Percentiles rank a stretch among this genome's conserved stretches.
phyloP scores from a whole-genome alignment of 2,888 invertebrate genomes.

The Orchesellides sinensis region DNA sequence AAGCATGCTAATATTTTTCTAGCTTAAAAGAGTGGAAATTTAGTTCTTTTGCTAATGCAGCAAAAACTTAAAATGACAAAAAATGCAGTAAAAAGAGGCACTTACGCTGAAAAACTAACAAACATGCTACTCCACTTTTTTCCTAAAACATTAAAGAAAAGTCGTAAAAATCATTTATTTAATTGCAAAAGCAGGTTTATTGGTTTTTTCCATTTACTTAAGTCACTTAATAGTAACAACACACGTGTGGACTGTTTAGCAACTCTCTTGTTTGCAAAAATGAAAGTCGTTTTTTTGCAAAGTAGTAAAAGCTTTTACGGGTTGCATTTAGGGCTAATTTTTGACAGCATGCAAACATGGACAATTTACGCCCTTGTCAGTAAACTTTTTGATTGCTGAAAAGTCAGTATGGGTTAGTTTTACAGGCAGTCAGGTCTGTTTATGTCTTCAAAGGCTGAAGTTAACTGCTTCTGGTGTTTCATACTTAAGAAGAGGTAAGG shows the following conservation, averaged over 20 bases:
- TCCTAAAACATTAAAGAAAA: neutral
- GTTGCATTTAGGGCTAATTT: slow-evolving; percentile 27
- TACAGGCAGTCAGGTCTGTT: too few relatives aligned
- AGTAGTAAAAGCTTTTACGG: slow-evolving; percentile 26
- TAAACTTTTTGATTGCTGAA: neutral
- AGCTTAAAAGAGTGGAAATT: neutral
- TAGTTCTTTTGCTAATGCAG: neutral
- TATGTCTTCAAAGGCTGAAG: too few relatives aligned
- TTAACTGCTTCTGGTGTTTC: too few relatives aligned
- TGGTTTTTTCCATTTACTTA: slow-evolving; percentile 36
- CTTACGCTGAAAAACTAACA: slow-evolving; percentile 49
- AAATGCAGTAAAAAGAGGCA: slow-evolving; percentile 37
- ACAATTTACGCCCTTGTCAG: slow-evolving; percentile 38
- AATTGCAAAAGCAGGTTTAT: slow-evolving; percentile 46
- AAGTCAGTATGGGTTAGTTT: too few relatives aligned
- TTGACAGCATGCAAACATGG: neutral
- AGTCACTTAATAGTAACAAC: neutral
- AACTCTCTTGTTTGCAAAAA: slow-evolving; percentile 20
- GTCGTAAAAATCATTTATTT: slow-evolving; percentile 58
- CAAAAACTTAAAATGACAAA: neutral
- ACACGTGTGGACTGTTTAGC: slow-evolving; percentile 51
- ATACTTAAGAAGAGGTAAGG: too few relatives aligned
- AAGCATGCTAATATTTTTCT: too few relatives aligned
- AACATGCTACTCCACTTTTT: slow-evolving; percentile 55
- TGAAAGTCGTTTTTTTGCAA: slow-evolving; percentile 1